These are phyloP conservation scores for Drosophila erecta DNA, from an alignment of 1,140 invertebrate species.

Conservation along the genomic window DNA sequence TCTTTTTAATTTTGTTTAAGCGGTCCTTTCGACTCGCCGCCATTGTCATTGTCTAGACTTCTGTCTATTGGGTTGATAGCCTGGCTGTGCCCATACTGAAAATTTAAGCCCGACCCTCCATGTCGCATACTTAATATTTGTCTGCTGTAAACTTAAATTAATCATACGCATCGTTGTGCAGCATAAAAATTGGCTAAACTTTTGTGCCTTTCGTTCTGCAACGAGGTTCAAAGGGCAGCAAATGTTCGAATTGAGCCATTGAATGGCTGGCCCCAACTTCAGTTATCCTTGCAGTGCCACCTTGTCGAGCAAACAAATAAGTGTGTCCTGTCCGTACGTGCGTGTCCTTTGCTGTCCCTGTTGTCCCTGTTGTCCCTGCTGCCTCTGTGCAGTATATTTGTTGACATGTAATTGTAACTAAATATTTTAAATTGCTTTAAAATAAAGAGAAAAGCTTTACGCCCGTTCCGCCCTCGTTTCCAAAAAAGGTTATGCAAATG, in stretches of 20 bases:
- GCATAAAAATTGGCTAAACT: constrained; percentile 45
- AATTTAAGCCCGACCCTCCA: background rate
- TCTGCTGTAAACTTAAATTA: constrained; percentile 65
- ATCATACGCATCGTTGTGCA: constrained; percentile 74
- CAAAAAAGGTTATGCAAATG: constrained; percentile 79
- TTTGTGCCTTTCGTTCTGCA: constrained; percentile 7
- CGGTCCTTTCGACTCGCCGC: constrained; percentile 51
- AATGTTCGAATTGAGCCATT: constrained; percentile 36
- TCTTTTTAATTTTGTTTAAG: constrained; percentile 38
- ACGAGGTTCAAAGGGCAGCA: constrained; percentile 35
- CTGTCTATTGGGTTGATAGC: constrained; percentile 45
- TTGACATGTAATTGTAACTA: constrained; percentile 83
- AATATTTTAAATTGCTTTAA: constrained; percentile 84
- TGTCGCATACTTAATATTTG: constrained; percentile 72
- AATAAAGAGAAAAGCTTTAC: constrained; percentile 63
- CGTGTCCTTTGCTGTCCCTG: constrained; percentile 33
- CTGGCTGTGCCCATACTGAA: constrained; percentile 5
- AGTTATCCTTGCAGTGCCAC: background rate
- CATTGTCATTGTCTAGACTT: constrained; percentile 74
- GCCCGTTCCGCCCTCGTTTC: background rate
- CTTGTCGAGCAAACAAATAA: constrained; percentile 65
- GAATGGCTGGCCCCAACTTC: background rate
- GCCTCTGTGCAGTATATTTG: constrained; percentile 54
- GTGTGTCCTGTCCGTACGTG: constrained; percentile 42
- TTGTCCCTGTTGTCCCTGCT: constrained; percentile 27